Percentiles rank a stretch among this genome's conserved stretches.
phyloP scores from a whole-genome alignment of 2,888 invertebrate species.

The Orthosia gothica region DNA sequence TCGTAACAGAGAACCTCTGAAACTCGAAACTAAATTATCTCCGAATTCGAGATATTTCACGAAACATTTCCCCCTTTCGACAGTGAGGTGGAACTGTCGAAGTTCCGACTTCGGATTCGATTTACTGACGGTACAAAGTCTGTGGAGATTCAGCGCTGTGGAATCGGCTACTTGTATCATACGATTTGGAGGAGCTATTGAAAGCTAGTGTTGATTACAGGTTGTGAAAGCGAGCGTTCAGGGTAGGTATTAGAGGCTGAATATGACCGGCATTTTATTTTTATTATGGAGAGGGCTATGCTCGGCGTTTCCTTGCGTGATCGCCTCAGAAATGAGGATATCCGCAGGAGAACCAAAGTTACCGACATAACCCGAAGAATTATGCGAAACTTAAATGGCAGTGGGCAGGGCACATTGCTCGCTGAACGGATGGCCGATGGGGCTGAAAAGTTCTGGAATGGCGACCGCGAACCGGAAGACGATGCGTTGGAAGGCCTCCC shows the following conservation, averaged over 20 bases:
- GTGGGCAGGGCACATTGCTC: too few species aligned
- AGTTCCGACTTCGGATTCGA: slow-evolving; percentile 22
- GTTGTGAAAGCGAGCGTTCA: neutral
- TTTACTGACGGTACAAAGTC: slow-evolving; percentile 4
- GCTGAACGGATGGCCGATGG: too few species aligned
- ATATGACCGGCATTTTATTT: neutral
- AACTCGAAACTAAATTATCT: slow-evolving; percentile 24
- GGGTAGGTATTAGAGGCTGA: neutral
- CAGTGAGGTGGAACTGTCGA: slow-evolving; percentile 28
- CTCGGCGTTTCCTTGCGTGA: too few species aligned
- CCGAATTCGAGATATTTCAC: slow-evolving; percentile 19
- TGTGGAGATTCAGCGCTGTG: slow-evolving; percentile 21
- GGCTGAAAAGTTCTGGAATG: too few species aligned
- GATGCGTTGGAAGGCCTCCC: too few species aligned
- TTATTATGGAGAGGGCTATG: too few species aligned
- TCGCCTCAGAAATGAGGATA: too few species aligned
- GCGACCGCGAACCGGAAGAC: too few species aligned
- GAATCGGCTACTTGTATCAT: slow-evolving; percentile 17
- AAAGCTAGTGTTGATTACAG: slow-evolving; percentile 4
- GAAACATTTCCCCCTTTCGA: slow-evolving; percentile 21
- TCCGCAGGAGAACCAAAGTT: too few species aligned
- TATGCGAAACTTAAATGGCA: too few species aligned
- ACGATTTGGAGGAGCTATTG: neutral
- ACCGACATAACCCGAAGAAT: too few species aligned
- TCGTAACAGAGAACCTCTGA: neutral